Percentiles rank a stretch among this genome's conserved stretches.
These are phyloP conservation scores for Rhamnusium bicolor DNA, from an alignment of 2,888 invertebrate species.

Conservation along the genomic window DNA sequence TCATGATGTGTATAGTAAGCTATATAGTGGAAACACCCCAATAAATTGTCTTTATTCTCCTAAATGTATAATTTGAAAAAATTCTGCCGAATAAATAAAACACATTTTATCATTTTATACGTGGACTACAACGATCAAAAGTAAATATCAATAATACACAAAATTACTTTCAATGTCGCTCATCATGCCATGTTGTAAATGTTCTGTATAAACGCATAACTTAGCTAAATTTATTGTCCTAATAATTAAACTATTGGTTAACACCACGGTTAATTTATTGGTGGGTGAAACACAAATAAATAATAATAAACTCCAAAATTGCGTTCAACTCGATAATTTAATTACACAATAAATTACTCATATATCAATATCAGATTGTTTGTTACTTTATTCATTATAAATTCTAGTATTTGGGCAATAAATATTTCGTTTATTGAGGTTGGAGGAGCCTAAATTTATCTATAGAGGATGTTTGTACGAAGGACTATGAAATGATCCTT, in stretches of 20 bases:
- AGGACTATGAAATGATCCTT: too few species aligned
- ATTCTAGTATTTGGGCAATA: neutral
- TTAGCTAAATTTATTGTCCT: slow-evolving; percentile 5
- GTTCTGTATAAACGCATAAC: neutral
- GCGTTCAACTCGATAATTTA: slow-evolving; percentile 12
- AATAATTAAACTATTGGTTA: slow-evolving; percentile 29
- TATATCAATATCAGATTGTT: slow-evolving; percentile 1
- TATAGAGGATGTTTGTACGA: too few species aligned
- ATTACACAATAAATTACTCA: slow-evolving; percentile 14
- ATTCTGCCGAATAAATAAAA: too few species aligned
- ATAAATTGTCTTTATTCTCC: too few species aligned
- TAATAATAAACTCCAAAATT: slow-evolving; percentile 18
- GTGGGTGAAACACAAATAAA: slow-evolving; percentile 23
- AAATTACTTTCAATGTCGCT: neutral
- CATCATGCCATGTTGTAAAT: neutral
- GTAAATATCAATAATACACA: too few species aligned
- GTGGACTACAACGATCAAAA: too few species aligned
- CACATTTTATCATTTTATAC: too few species aligned
- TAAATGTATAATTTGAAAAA: too few species aligned
- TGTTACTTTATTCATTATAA: neutral
- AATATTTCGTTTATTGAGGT: neutral
- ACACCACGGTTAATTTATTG: slow-evolving; percentile 17
- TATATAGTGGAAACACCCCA: too few species aligned
- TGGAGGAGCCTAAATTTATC: neutral
- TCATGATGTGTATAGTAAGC: too few species aligned